Evolutionary conservation across 2,797 vertebrate species (phyloP).

Genomic region (Macroramphosus scolopax): DNA sequence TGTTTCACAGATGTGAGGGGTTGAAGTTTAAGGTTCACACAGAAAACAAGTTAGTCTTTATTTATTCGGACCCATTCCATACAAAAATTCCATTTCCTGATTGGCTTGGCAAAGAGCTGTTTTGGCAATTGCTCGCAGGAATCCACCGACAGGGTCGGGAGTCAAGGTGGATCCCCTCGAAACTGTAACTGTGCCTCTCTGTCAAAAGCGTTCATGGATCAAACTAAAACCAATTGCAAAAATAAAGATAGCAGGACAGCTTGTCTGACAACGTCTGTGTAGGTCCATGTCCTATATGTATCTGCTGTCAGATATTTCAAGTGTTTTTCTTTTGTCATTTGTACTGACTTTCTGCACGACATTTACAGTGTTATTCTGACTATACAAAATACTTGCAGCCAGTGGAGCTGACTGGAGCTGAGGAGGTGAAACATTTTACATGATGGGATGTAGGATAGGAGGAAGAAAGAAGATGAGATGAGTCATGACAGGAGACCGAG

Average conservation of each 20-base stretch:
- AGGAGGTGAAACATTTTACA: conserved; percentile 24
- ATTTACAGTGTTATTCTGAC: conserved; percentile 56
- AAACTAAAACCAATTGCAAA: conserved; percentile 52
- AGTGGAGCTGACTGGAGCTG: conserved; percentile 20
- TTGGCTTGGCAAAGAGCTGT: conserved; percentile 53
- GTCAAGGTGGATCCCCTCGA: conserved; percentile 4
- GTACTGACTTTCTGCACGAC: conserved; percentile 53
- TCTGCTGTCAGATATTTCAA: conserved; percentile 61
- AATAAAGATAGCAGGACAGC: conserved; percentile 56
- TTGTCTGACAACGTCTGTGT: conserved; percentile 49
- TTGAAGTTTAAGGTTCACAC: conserved; percentile 55
- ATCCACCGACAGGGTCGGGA: conserved; percentile 22
- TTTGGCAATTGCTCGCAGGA: conserved; percentile 53
- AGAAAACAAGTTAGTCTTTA: conserved; percentile 63
- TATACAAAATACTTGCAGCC: conserved; percentile 64
- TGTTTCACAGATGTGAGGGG: conserved; percentile 52
- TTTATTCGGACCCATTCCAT: conserved; percentile 67
- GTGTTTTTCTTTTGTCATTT: conserved; percentile 54
- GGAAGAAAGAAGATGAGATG: conserved; percentile 13
- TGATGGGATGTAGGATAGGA: conserved; percentile 8
- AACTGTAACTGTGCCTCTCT: conserved; percentile 21
- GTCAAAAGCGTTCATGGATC: conserved; percentile 29
- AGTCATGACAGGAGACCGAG: conserved; percentile 22
- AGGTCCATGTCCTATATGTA: conserved; percentile 76
- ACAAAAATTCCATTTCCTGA: conserved; percentile 65